A percentile compares a stretch with the other conserved stretches of the same genome.
Conservation (phyloP, 2,113 vertebrate species). For the Lophius piscatorius region DNA sequence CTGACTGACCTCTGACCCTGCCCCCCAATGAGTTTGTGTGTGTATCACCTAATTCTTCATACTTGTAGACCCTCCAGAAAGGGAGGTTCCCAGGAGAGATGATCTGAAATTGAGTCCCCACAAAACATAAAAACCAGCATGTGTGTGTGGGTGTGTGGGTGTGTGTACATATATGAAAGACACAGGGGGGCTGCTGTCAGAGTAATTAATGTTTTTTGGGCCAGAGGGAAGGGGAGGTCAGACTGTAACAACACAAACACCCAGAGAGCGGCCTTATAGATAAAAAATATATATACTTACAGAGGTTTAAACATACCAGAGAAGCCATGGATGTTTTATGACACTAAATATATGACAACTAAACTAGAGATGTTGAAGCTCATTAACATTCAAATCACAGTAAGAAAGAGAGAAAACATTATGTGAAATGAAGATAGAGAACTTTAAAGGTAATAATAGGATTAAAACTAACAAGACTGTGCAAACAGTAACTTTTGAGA, state of each 20-base stretch:
- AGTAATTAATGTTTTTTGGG: slow-evolving; percentile 20
- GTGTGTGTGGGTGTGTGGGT: slow-evolving; percentile 15
- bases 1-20: slow-evolving; percentile 31
- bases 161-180: slow-evolving; percentile 1
- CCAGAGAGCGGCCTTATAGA: neutral
- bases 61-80: too few species aligned
- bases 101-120: too few species aligned
- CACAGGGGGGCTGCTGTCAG: neutral
- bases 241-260: slow-evolving; percentile 24
- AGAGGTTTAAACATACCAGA: slow-evolving; percentile 4
- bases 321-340: too few species aligned
- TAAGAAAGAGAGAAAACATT: neutral
- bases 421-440: too few species aligned
- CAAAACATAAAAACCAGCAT: too few species aligned
- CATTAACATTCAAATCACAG: neutral
- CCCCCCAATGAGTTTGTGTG: neutral
- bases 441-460: too few species aligned
- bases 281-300: slow-evolving; percentile 11
- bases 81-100: too few species aligned
- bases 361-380: slow-evolving; percentile 13
- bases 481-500: too few species aligned
- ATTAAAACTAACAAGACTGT: too few species aligned
- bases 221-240: slow-evolving; percentile 16
- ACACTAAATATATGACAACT: too few species aligned
- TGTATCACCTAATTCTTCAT: too few species aligned